A percentile compares a stretch with the other conserved stretches of the same genome.
Evolutionary conservation across 1,140 invertebrate species (phyloP).

Genomic region (Steinernema khuongi): DNA sequence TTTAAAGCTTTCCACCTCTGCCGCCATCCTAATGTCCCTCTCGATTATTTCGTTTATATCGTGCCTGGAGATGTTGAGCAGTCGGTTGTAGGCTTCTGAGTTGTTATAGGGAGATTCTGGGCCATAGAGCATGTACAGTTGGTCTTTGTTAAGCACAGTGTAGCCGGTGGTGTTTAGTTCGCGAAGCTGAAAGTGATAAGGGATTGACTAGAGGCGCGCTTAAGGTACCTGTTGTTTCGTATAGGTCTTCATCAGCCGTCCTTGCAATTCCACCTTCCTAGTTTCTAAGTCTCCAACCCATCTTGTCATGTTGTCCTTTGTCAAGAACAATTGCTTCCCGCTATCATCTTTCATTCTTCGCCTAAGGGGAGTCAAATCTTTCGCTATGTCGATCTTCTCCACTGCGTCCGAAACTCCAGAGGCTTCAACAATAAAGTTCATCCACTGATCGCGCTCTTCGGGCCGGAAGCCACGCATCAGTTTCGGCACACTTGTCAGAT

Average conservation of each 20-base stretch:
- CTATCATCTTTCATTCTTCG: constrained; percentile 25
- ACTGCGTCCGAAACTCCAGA: constrained; percentile 40
- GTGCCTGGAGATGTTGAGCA: constrained; percentile 19
- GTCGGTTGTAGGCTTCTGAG: constrained; percentile 12
- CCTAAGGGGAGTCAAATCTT: not conserved
- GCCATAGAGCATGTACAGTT: constrained; percentile 43
- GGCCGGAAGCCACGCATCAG: constrained; percentile 29
- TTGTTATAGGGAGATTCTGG: constrained; percentile 42
- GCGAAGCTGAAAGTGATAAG: constrained; percentile 21
- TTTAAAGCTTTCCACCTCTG: not conserved
- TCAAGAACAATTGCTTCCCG: constrained; percentile 40
- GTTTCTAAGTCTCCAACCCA: constrained; percentile 34
- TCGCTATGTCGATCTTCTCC: constrained; percentile 23
- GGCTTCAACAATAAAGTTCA: constrained; percentile 37
- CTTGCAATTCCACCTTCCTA: constrained; percentile 36
- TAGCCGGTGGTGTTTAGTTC: constrained; percentile 42
- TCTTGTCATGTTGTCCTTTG: constrained; percentile 42
- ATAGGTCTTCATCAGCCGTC: constrained; percentile 36
- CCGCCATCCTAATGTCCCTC: constrained; percentile 40
- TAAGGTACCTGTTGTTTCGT: constrained; percentile 39
- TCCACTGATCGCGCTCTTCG: constrained; percentile 29
- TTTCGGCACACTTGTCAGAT: constrained; percentile 37
- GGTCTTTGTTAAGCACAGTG: constrained; percentile 32
- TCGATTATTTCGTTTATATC: constrained; percentile 55
- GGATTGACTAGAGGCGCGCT: not conserved